Evolutionary conservation across 1,140 invertebrate genomes (phyloP).

Genomic region (Drosophila ercepeae): DNA sequence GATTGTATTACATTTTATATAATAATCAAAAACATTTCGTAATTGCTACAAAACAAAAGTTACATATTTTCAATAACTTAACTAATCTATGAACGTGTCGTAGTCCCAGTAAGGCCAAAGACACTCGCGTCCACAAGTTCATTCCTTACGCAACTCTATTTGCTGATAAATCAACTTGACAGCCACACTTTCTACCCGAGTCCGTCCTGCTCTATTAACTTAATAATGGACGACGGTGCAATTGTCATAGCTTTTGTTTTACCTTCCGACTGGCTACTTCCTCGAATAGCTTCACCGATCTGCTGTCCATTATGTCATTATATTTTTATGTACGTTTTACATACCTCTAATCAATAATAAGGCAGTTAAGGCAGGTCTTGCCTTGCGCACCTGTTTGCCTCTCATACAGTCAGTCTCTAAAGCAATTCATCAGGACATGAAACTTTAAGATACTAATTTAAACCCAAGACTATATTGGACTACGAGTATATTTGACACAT

Average conservation of each 20-base stretch:
- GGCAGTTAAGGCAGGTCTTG: constrained; percentile 6
- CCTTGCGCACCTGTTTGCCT: constrained; percentile 30
- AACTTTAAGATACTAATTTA: no score
- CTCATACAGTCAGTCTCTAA: no score
- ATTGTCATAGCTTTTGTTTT: constrained; percentile 37
- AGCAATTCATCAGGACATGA: no score
- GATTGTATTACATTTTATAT: no score
- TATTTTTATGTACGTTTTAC: constrained; percentile 30
- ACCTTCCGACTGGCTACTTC: neutral
- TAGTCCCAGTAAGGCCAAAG: constrained; percentile 31
- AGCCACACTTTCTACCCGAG: constrained; percentile 26
- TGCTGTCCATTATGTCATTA: constrained; percentile 37
- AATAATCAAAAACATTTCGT: no score
- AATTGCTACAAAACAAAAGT: no score
- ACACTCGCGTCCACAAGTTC: constrained; percentile 29
- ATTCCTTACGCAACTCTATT: constrained; percentile 26
- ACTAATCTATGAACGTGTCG: constrained; percentile 62
- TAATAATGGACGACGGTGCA: constrained; percentile 16
- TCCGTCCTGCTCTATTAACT: neutral
- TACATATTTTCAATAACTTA: neutral
- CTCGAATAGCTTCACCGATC: constrained; percentile 8
- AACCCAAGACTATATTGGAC: neutral
- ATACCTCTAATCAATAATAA: constrained; percentile 33
- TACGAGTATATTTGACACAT: constrained; percentile 13
- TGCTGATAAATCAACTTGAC: constrained; percentile 40